phyloP scores from a whole-genome alignment of 2,113 vertebrate species.

The Hippocampus guttulatus region DNA sequence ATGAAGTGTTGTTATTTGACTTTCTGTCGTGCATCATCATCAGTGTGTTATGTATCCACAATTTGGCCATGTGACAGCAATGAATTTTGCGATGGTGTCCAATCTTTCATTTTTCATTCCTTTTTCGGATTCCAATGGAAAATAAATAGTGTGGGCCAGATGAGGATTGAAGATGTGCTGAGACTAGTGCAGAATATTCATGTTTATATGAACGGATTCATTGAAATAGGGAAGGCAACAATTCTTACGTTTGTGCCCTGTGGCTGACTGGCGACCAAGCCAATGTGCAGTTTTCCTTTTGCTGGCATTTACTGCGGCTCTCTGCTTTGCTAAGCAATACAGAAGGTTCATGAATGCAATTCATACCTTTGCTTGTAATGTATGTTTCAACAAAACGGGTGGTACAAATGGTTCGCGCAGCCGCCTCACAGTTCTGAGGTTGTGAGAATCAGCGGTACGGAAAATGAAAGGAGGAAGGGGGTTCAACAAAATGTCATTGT shows the following conservation, averaged over 20 bases:
- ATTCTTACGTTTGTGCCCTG: background rate
- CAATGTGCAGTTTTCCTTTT: background rate
- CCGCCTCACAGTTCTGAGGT: background rate
- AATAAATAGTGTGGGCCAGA: slow-evolving; percentile 18
- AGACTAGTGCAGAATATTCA: slow-evolving; percentile 19
- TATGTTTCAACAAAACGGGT: too few species aligned
- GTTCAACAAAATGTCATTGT: background rate
- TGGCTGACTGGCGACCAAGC: too few species aligned
- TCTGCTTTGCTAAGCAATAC: background rate
- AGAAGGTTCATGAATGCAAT: too few species aligned
- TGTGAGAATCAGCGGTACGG: background rate
- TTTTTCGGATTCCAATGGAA: slow-evolving; percentile 53
- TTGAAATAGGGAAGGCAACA: background rate
- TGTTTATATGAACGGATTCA: background rate
- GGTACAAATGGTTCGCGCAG: background rate
- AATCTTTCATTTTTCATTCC: too few species aligned
- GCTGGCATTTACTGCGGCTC: background rate
- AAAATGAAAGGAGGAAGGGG: background rate
- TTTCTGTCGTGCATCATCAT: slow-evolving; percentile 7
- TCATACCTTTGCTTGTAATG: too few species aligned
- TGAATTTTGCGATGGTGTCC: slow-evolving; percentile 9
- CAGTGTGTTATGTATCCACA: slow-evolving; percentile 3
- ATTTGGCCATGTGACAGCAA: slow-evolving; percentile 14
- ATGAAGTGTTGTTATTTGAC: slow-evolving; percentile 5
- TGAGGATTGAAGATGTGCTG: slow-evolving; percentile 27